Conservation (phyloP, 2,113 vertebrate genomes). For the Cyanoramphus novaezelandiae region DNA sequence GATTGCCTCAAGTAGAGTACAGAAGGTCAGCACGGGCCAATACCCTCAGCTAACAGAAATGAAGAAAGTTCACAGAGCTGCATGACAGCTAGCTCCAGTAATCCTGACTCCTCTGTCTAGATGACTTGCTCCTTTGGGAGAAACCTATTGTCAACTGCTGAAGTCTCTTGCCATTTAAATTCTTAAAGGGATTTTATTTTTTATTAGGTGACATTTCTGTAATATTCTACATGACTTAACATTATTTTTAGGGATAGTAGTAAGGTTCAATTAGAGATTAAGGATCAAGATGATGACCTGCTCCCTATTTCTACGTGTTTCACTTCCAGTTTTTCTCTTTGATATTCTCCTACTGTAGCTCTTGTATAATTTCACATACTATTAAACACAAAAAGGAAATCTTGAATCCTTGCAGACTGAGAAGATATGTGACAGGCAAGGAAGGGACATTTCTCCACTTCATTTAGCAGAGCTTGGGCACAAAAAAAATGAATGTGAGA, state of each 20-base stretch:
- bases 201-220: slow-evolving; percentile 40
- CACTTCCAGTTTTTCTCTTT: not conserved
- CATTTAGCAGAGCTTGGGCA: not conserved
- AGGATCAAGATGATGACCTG: not conserved
- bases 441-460: not conserved
- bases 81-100: slow-evolving; percentile 48
- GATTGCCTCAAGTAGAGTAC: slow-evolving; percentile 60
- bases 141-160: slow-evolving; percentile 16
- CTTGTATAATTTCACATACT: not conserved
- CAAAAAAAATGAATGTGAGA: not conserved
- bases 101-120: slow-evolving; percentile 46
- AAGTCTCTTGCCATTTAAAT: slow-evolving; percentile 47
- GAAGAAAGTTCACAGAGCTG: slow-evolving; percentile 22
- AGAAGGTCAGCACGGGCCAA: slow-evolving; percentile 32
- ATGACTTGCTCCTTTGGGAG: slow-evolving; percentile 42
- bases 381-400: not conserved
- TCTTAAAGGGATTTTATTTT: slow-evolving; percentile 46
- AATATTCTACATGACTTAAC: slow-evolving; percentile 44
- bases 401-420: not conserved
- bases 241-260: slow-evolving; percentile 22
- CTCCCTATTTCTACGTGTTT: not conserved
- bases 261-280: slow-evolving; percentile 19
- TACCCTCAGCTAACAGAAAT: slow-evolving; percentile 36
- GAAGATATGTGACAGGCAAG: not conserved
- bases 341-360: not conserved